Percentiles rank a stretch among this genome's conserved stretches.
Evolutionary conservation across 2,797 vertebrate genomes (phyloP).

Genomic region (Myotis daubentonii): DNA sequence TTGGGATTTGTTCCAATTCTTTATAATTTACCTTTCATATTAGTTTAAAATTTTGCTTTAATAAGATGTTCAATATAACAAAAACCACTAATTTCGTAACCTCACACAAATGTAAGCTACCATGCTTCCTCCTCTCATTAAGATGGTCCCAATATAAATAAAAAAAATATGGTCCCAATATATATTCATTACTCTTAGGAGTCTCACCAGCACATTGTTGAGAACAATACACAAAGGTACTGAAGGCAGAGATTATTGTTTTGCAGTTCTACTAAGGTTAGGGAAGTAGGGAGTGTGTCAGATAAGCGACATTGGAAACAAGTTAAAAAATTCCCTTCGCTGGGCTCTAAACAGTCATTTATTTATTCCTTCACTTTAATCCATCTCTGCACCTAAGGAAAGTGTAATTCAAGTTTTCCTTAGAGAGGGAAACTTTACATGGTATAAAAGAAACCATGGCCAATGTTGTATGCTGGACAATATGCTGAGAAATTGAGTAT

Average conservation of each 20-base stretch:
- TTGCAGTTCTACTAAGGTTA: not conserved
- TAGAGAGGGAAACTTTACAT: not conserved
- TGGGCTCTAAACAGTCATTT: not conserved
- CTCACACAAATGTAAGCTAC: not conserved
- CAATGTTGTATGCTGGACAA: not conserved
- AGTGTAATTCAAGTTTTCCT: not conserved
- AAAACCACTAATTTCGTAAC: not conserved
- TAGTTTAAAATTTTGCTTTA: slow-evolving; percentile 46
- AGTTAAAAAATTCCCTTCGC: not conserved
- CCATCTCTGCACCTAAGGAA: not conserved
- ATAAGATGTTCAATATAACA: not conserved
- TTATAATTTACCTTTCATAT: slow-evolving; percentile 14
- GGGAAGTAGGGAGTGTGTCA: not conserved
- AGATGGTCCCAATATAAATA: not conserved
- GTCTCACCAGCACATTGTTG: not conserved
- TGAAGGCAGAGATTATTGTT: not conserved
- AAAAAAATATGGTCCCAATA: not conserved
- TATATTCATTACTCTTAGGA: not conserved
- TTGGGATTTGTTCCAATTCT: not conserved
- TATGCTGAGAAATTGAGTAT: not conserved
- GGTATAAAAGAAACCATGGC: slow-evolving; percentile 18
- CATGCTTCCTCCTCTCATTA: not conserved
- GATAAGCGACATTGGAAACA: not conserved
- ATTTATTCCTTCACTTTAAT: not conserved
- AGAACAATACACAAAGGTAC: not conserved